Percentiles rank a stretch among this genome's conserved stretches.
phyloP scores from a whole-genome alignment of 2,888 invertebrate species.

The Hydrotaea diabolus region DNA sequence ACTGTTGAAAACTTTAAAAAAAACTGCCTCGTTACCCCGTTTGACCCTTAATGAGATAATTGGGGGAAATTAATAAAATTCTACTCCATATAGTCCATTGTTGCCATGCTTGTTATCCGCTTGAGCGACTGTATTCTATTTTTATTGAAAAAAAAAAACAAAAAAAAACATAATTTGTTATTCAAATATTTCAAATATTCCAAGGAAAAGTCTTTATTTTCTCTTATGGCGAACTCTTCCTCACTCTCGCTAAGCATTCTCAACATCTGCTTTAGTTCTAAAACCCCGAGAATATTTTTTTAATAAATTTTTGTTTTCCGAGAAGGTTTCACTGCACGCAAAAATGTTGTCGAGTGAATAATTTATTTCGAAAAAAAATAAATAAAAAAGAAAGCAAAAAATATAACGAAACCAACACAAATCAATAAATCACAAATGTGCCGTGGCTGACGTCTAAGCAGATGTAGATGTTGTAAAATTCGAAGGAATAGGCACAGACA shows the following conservation, averaged over 20 bases:
- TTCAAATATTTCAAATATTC: neutral
- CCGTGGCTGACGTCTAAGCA: neutral
- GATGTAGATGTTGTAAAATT: constrained; percentile 24
- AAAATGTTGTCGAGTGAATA: constrained; percentile 46
- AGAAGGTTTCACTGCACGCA: constrained; percentile 40
- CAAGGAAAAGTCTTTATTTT: neutral
- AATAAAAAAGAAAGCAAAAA: neutral
- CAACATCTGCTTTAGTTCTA: constrained; percentile 24
- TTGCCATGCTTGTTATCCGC: neutral
- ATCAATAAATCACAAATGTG: constrained; percentile 30
- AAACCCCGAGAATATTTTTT: neutral
- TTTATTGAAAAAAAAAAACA: neutral
- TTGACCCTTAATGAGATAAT: too few relatives aligned
- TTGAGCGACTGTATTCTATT: neutral
- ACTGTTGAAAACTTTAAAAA: too few relatives aligned
- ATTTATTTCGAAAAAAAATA: constrained; percentile 40
- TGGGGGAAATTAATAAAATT: too few relatives aligned
- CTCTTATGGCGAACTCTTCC: neutral
- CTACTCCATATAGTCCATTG: too few relatives aligned
- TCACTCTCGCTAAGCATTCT: neutral
- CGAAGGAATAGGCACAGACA: neutral
- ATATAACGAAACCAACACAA: neutral
- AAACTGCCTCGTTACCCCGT: too few relatives aligned
- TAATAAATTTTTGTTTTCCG: constrained; percentile 6
- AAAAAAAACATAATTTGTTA: neutral